phyloP scores from a whole-genome alignment of 2,113 vertebrate species.

The Triplophysa rosa region DNA sequence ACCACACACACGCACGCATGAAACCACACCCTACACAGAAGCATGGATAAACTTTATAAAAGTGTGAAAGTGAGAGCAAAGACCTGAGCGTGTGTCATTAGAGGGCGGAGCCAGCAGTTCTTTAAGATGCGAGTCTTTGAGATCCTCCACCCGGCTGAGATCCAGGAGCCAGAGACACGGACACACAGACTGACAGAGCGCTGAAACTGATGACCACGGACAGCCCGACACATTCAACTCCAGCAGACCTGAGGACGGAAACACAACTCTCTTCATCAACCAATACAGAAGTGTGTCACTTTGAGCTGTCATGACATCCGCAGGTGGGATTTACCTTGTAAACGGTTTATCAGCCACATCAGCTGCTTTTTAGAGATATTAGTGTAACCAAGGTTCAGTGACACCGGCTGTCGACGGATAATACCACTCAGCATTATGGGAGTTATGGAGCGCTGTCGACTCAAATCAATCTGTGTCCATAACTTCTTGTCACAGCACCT shows the following conservation, averaged over 20 bases:
- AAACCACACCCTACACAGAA: neutral
- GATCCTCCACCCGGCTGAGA: conserved; percentile 85
- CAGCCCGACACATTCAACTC: conserved; percentile 85
- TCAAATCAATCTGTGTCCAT: conserved; percentile 89
- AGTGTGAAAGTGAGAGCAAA: neutral
- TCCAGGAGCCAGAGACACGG: conserved; percentile 85
- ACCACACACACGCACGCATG: no score
- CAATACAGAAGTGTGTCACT: no score
- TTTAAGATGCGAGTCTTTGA: conserved; percentile 88
- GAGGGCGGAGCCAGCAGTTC: conserved; percentile 83
- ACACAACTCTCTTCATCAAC: no score
- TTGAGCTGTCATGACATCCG: no score
- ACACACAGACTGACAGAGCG: conserved; percentile 84
- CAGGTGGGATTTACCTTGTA: conserved; percentile 75
- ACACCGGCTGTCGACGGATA: conserved; percentile 84
- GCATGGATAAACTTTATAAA: neutral
- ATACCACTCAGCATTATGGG: conserved; percentile 90
- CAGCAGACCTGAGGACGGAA: conserved; percentile 74
- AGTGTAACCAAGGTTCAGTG: conserved; percentile 86
- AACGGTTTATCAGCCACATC: conserved; percentile 89
- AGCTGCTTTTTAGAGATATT: conserved; percentile 93
- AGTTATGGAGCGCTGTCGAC: conserved; percentile 86
- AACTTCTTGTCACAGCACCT: conserved; percentile 89
- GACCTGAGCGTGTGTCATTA: conserved; percentile 82
- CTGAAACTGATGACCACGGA: conserved; percentile 84